Percentiles rank a stretch among this genome's conserved stretches.
phyloP scores from a whole-genome alignment of 1,140 invertebrate genomes.

The Pseudomyrmex dendroicus region DNA sequence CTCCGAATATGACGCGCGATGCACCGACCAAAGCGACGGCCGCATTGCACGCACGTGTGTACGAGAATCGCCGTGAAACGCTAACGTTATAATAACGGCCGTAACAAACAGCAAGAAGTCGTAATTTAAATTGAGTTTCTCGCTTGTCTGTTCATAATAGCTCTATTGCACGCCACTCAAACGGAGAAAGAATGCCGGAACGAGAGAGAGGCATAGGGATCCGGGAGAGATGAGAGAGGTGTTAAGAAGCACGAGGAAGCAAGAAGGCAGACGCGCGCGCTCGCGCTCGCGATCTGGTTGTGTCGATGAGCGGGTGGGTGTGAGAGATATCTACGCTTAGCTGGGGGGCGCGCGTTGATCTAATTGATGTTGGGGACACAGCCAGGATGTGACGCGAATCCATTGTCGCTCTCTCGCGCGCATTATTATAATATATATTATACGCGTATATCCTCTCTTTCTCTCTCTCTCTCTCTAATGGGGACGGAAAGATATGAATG shows the following conservation, averaged over 20 bases:
- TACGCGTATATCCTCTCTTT: slow-evolving; percentile 47
- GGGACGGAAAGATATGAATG: slow-evolving; percentile 66
- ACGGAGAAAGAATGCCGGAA: slow-evolving; percentile 52
- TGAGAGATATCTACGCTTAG: slow-evolving; percentile 68
- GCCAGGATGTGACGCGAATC: slow-evolving; percentile 84
- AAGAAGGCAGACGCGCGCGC: slow-evolving; percentile 38
- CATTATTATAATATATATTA: slow-evolving; percentile 80
- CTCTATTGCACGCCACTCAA: slow-evolving; percentile 78
- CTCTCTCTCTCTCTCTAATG: too few species aligned
- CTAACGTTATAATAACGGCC: slow-evolving; percentile 77
- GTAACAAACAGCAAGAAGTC: slow-evolving; percentile 76
- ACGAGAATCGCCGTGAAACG: slow-evolving; percentile 72
- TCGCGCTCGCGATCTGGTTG: too few species aligned
- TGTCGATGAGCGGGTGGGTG: slow-evolving; percentile 64
- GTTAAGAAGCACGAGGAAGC: slow-evolving; percentile 53
- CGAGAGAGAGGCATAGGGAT: slow-evolving; percentile 45
- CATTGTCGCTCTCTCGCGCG: slow-evolving; percentile 81
- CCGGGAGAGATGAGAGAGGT: slow-evolving; percentile 26
- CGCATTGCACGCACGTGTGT: slow-evolving; percentile 45
- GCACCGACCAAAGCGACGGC: neutral
- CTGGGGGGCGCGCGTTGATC: slow-evolving; percentile 80
- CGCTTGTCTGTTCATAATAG: slow-evolving; percentile 77
- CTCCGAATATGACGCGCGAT: slow-evolving; percentile 23
- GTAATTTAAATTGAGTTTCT: slow-evolving; percentile 81
- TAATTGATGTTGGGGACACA: slow-evolving; percentile 82